Evolutionary conservation across 2,113 vertebrate species (phyloP).

Genomic region (Dicrurus megarhynchus): DNA sequence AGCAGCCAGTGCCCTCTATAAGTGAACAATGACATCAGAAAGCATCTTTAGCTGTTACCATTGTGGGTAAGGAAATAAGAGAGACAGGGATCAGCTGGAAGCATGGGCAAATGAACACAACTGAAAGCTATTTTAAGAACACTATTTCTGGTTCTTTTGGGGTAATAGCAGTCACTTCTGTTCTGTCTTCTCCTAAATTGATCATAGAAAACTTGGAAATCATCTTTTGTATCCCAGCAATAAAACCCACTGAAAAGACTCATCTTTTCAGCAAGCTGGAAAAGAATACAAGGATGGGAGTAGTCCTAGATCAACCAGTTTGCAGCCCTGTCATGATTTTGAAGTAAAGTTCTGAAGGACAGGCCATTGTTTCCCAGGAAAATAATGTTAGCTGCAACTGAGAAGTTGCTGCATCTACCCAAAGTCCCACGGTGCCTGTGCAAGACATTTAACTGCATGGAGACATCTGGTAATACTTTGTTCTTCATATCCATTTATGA

Average conservation of each 20-base stretch:
- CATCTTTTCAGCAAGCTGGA: not conserved
- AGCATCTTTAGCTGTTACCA: not conserved
- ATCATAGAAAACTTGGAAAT: not conserved
- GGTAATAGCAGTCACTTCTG: not conserved
- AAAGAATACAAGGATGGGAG: not conserved
- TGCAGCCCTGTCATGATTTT: not conserved
- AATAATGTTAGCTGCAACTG: not conserved
- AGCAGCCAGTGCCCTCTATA: not conserved
- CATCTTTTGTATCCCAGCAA: not conserved
- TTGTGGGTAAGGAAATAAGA: not conserved
- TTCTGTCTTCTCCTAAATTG: not conserved
- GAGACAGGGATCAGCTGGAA: not conserved
- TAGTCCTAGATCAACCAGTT: not conserved
- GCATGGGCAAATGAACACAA: not conserved
- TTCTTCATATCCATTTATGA: not conserved
- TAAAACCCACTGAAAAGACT: not conserved
- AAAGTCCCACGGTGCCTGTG: not conserved
- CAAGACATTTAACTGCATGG: not conserved
- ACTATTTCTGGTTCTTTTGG: not conserved
- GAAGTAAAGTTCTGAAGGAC: not conserved
- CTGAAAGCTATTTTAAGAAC: not conserved
- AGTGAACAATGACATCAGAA: not conserved
- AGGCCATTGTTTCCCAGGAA: not conserved
- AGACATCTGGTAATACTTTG: not conserved
- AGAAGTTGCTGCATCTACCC: not conserved